Evolutionary conservation across 2,797 vertebrate genomes (phyloP), one percentile per base, ranked within the genome.

Genomic region (Notolepis coatsorum): DNA sequence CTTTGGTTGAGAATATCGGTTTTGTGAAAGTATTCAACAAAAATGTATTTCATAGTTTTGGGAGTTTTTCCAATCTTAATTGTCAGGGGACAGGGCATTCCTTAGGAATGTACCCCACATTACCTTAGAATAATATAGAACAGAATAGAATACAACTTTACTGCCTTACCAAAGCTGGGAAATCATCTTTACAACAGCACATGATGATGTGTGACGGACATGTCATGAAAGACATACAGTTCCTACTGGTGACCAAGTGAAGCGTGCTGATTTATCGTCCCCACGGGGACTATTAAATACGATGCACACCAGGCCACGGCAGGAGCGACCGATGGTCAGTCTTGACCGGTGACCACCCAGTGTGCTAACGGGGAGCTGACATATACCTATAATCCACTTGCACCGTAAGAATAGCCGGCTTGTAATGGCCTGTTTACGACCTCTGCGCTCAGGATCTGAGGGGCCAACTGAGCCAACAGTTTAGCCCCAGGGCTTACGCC

Each of bases 361-460:
- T 66, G 30, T 37, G 63, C 56, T 61, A 50, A 56, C 37, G 63
- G 33, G 33, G 60, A 18, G 42, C 65, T 46, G 57, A 69, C 56
- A 47, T 59, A 80, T 59, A 80, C 68, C 68, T 50, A 56, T 77
- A 65, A 59, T 18, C 61, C 59, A 64, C 60, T 65, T 71, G 54
- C 69, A 71, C 68, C 56, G 71, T 88, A 81, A 84, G 89, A 88
- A 82, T 61, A 85, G 60, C 63, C 2, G 62, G 67, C 82, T 60
- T 82, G 80, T 80, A 76, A 2, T 35, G 47, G 55, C 83, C 63
- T 86, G 84, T 81, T 68, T 70, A 42, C 74, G 73, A 82, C 80
- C 79, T 75, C 39, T 79, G 51, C 56, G 58, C 65, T 70, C 45
- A 58, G 27, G 47, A 60, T 59, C 61, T 65, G 47, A 74, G 63